Base-by-base conservation (phyloP, 1,140 invertebrate species). In the Bombus sylvicola region DNA sequence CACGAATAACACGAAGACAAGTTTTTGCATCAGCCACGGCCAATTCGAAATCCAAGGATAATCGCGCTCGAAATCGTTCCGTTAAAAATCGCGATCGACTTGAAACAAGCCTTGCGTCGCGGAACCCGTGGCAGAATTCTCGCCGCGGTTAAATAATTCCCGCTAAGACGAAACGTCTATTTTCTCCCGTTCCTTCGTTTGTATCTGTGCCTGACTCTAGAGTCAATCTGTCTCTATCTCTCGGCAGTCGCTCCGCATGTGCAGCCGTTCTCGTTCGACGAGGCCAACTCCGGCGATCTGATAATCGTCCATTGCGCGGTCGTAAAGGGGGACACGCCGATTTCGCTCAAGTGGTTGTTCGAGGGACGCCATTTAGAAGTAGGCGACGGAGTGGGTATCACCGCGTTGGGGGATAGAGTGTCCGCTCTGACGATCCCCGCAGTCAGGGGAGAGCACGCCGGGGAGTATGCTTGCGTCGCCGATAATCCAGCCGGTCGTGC, bases 381-480 rank as follows among this genome's bases (percentile, higher is more conserved):
- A 89, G 93, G 92, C 80, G 95, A 96, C 90, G 96, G 96, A 89
- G 95, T 97, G 47, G 94, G 95, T 89, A 96, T 97, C 86, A 96
- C 95, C 88, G 96, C 96, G 92, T 96, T 96, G 93, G 95, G 95
- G 79, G 94, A 96, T 91, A 92, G 95, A 88, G 94, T 95, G 66
- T 95, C 95, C 86, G 94, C 95, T 66, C 92, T 96, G 81, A 95
- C 95, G 83, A 96, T 96, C 85, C 94, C 95, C 68, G 90, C 94
- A 15, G 94, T 95, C 64, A 92, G 88, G 87, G 94, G 93, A 78
- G 94, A 96, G 85, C 96, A 97, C 94, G 95, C 96, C 81, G 97
- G 97, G 25, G 97, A 97, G 91, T 98, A 98, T 93, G 97, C 97
- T 28, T 98, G 97, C 94, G 94, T 96, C 47, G 97, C 97, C 41